Percentiles rank a stretch among this genome's conserved stretches.
These are phyloP conservation scores for Microcebus murinus DNA, from an alignment of 2,113 vertebrate species.

Conservation along the genomic window DNA sequence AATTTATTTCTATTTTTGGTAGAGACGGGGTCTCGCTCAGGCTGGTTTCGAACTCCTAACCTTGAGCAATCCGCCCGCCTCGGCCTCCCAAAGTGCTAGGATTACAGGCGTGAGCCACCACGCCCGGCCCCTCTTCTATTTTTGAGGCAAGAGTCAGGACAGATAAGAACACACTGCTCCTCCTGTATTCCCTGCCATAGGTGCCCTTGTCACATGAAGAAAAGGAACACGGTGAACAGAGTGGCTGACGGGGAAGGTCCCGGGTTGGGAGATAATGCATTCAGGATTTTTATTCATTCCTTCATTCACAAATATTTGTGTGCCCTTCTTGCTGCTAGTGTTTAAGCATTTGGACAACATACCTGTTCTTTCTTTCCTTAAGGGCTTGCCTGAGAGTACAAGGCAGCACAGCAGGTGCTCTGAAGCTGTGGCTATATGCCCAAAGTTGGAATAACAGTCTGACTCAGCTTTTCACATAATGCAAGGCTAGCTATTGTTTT, in stretches of 20 bases:
- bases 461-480: constrained; percentile 49
- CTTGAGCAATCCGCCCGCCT: no score
- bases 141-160: not conserved
- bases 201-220: not conserved
- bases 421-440: not conserved
- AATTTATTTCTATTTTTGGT: no score
- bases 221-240: not conserved
- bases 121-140: not conserved
- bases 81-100: no score
- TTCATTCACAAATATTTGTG: constrained; percentile 1
- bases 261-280: not conserved
- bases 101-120: no score
- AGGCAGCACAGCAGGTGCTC: not conserved
- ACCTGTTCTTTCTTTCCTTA: not conserved
- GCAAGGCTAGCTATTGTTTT: constrained; percentile 36
- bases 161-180: not conserved
- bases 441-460: not conserved
- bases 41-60: no score
- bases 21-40: no score
- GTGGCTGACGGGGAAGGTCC: not conserved
- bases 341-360: not conserved
- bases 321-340: not conserved
- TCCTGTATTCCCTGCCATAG: not conserved
- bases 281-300: constrained; percentile 30
- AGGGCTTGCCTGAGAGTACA: not conserved